Evolutionary conservation across 2,797 vertebrate genomes (phyloP), one percentile per base, ranked within the genome.

Genomic region (Falco peregrinus): DNA sequence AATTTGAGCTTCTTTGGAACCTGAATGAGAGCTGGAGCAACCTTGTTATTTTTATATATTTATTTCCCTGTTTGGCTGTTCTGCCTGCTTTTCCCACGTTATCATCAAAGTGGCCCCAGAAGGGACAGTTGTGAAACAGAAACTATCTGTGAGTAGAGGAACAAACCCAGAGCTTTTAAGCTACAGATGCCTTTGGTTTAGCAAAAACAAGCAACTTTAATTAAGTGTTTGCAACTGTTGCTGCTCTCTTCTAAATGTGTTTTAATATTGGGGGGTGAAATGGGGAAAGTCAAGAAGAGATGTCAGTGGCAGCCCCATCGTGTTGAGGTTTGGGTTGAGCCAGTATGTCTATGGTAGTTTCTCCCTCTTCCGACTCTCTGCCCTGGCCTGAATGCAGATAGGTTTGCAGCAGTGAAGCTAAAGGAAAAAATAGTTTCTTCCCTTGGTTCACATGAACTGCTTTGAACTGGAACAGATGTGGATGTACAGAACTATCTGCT

Each of bases 381-480:
- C 53, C 43, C 65, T 59, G 69, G 28, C 54, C 73, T 47, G 37
- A 26, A 50, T 56, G 9, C n/a, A 77, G 73, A 83, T 81, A 75
- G 75, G 65, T 89, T 96, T 92, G 63, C 48, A 92, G 68, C 67
- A 76, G 39, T 39, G 41, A 37, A 76, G 35, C 76, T 71, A 54
- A 87, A 90, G 75, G 70, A 57, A 94, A 94, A 95, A 96, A 97
- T 93, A 96, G 91, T 96, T 92, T 71, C 75, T 94, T 86, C 33
- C 88, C 73, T 73, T 94, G 86, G 95, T 97, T 97, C 97, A 95
- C 96, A 97, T 97, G 96, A 96, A 97, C 97, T 96, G 53, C 91
- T 97, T 92, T 97, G 97, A 97, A 97, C 96, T 95, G 94, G 95
- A 97, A 35, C 96, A 97, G 96, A 97, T 97, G 96, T 95, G 91